phyloP scores from a whole-genome alignment of 2,888 invertebrate species.

The Drosophila pseudotakahashii region DNA sequence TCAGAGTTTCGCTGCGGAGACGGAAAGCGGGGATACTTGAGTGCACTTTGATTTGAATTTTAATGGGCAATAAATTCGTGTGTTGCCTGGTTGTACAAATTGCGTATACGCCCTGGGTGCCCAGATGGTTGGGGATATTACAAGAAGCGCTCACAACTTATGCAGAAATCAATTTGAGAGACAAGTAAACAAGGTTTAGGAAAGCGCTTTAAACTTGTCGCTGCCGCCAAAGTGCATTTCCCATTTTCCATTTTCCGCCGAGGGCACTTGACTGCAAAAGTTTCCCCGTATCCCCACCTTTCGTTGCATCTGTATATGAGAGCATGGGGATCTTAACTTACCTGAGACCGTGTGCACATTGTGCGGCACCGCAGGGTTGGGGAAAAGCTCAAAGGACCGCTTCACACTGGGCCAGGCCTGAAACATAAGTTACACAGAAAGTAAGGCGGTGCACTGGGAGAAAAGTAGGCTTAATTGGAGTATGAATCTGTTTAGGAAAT shows the following conservation, averaged over 20 bases:
- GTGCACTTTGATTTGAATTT: constrained; percentile 49
- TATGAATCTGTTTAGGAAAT: too few relatives aligned
- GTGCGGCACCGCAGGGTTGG: constrained; percentile 69
- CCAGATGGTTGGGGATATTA: background rate
- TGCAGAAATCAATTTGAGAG: constrained; percentile 61
- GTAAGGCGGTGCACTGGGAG: background rate
- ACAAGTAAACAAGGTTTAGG: constrained; percentile 51
- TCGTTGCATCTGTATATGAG: background rate
- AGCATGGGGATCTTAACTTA: constrained; percentile 59
- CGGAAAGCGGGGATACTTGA: constrained; percentile 9
- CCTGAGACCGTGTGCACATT: constrained; percentile 83
- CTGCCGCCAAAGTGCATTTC: constrained; percentile 62
- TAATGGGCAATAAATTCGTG: constrained; percentile 44
- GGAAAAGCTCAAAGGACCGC: constrained; percentile 81
- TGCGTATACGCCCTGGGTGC: constrained; percentile 31
- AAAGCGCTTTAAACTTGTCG: constrained; percentile 52
- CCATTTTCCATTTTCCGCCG: constrained; percentile 3
- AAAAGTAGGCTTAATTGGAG: background rate
- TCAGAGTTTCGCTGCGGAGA: constrained; percentile 6
- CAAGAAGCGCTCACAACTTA: constrained; percentile 35
- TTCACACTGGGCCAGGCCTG: constrained; percentile 84
- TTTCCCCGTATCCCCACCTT: constrained; percentile 32
- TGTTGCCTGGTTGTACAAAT: constrained; percentile 43
- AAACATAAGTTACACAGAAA: constrained; percentile 1
- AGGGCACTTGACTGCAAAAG: constrained; percentile 60